Percentiles rank a stretch among this genome's conserved stretches.
Conservation (phyloP, 1,140 invertebrate species). For the Bacillus rossius region DNA sequence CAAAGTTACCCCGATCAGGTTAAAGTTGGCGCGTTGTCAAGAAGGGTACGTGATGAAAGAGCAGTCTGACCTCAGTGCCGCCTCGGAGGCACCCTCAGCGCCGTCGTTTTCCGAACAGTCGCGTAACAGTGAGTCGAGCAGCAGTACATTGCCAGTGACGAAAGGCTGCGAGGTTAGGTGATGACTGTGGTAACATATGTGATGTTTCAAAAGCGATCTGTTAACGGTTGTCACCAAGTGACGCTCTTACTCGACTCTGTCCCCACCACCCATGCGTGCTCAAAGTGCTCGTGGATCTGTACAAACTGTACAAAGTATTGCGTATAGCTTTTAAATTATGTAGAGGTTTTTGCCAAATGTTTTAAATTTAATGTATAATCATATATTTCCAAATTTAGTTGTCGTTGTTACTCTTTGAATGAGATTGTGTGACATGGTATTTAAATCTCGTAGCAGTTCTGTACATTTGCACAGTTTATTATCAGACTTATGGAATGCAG, state of each 20-base stretch:
- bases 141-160: conserved; percentile 2
- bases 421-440: conserved; percentile 12
- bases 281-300: conserved; percentile 22
- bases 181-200: conserved; percentile 49
- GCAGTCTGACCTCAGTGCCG: conserved; percentile 44
- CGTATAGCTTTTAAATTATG: conserved; percentile 8
- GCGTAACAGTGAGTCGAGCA: conserved; percentile 13
- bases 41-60: conserved; percentile 57
- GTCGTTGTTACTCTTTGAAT: conserved; percentile 9
- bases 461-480: conserved; percentile 34
- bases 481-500: conserved; percentile 27
- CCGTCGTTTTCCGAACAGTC: conserved; percentile 11
- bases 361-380: conserved; percentile 15
- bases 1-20: conserved; percentile 68
- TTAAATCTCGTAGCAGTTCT: conserved; percentile 15
- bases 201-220: conserved; percentile 10
- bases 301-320: conserved; percentile 7
- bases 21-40: conserved; percentile 73
- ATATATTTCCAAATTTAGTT: conserved; percentile 9
- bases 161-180: conserved; percentile 82
- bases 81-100: conserved; percentile 46
- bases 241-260: conserved; percentile 14
- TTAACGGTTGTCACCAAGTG: conserved; percentile 27
- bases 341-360: conserved; percentile 11
- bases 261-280: conserved; percentile 15